Conservation (phyloP, 2,113 vertebrate species). For the Spea bombifrons region DNA sequence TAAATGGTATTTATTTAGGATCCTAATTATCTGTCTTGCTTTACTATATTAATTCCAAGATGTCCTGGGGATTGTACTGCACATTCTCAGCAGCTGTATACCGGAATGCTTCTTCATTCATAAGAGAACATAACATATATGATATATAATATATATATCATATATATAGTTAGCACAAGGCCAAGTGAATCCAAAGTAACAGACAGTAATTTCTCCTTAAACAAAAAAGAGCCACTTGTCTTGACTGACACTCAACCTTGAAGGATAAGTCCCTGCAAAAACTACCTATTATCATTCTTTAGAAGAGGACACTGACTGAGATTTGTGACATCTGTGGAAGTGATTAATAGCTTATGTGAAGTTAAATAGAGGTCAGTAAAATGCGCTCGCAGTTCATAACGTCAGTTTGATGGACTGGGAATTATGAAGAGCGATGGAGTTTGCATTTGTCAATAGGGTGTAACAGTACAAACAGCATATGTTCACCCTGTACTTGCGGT, state of each 20-base stretch:
- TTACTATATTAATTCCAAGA: too few species aligned
- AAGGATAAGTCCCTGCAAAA: slow-evolving; percentile 7
- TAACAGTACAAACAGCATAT: slow-evolving; percentile 2
- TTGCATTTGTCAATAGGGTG: slow-evolving; percentile 34
- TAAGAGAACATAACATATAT: too few species aligned
- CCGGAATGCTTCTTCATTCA: too few species aligned
- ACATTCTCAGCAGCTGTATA: too few species aligned
- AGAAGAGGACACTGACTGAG: slow-evolving; percentile 33
- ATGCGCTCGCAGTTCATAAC: slow-evolving; percentile 6
- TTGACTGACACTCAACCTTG: slow-evolving; percentile 7
- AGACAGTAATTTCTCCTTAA: too few species aligned
- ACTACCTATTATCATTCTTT: slow-evolving; percentile 29
- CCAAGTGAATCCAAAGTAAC: too few species aligned
- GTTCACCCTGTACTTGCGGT: slow-evolving; percentile 4
- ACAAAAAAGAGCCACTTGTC: slow-evolving; percentile 5
- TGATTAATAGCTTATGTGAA: slow-evolving; percentile 31
- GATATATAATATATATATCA: too few species aligned
- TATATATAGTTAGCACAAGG: too few species aligned
- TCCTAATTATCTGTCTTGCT: too few species aligned
- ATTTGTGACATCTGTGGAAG: slow-evolving; percentile 18
- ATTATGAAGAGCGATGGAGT: slow-evolving; percentile 24
- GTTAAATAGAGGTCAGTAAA: slow-evolving; percentile 36
- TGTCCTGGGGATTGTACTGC: too few species aligned
- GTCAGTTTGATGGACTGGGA: slow-evolving; percentile 26
- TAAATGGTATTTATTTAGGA: too few species aligned